Percentiles rank a stretch among this genome's conserved stretches.
phyloP scores from a whole-genome alignment of 2,888 invertebrate genomes.

The Cataglyphis albicans region DNA sequence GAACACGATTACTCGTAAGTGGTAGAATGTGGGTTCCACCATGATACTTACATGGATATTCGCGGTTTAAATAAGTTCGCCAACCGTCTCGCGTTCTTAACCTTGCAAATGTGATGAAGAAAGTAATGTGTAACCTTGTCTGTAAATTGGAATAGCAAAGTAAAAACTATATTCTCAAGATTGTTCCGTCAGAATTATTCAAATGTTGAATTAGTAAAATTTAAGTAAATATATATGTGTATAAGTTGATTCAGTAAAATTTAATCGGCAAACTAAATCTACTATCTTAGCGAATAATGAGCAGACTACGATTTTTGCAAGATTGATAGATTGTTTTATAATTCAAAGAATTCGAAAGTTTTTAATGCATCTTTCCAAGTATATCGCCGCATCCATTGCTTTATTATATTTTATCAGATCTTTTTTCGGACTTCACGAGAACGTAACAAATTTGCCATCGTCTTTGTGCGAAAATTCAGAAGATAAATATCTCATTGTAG shows the following conservation, averaged over 20 bases:
- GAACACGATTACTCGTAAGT: conserved; percentile 59
- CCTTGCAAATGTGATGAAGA: conserved; percentile 5
- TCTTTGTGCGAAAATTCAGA: conserved; percentile 54
- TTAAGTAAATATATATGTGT: neutral
- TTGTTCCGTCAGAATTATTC: neutral
- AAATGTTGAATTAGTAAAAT: neutral
- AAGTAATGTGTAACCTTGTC: conserved; percentile 5
- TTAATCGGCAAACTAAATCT: neutral
- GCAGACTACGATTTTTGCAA: neutral
- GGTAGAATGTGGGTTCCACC: conserved; percentile 38
- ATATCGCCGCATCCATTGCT: conserved; percentile 69
- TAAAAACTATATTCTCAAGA: neutral
- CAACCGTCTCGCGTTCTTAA: conserved; percentile 15
- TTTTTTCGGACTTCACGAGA: conserved; percentile 50
- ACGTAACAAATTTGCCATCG: conserved; percentile 71
- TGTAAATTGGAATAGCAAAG: neutral
- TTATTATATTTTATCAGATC: conserved; percentile 63
- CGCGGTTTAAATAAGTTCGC: conserved; percentile 41
- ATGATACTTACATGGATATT: neutral
- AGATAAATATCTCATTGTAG: conserved; percentile 45
- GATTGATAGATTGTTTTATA: conserved; percentile 31
- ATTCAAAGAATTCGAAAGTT: conserved; percentile 49
- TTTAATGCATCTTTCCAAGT: conserved; percentile 54
- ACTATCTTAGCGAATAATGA: neutral
- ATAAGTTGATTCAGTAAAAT: neutral